Conservation (phyloP, 2,888 invertebrate genomes). For the Quadroppia sp. region DNA sequence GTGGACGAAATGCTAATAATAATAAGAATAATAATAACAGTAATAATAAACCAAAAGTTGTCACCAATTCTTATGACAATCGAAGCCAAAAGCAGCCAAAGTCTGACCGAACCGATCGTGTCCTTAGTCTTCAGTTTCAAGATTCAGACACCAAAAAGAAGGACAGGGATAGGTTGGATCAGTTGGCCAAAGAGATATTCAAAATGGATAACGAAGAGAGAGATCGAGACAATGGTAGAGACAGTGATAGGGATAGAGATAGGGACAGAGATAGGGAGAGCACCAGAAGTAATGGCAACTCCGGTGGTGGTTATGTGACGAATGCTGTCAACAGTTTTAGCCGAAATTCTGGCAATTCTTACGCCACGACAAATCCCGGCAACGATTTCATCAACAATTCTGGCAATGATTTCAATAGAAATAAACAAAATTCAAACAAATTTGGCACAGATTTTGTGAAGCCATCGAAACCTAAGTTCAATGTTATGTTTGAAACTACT, state of each 20-base stretch:
- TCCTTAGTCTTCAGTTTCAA: neutral
- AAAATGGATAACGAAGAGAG: neutral
- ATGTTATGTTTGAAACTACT: neutral
- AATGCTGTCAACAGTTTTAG: conserved; percentile 14
- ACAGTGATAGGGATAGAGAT: neutral
- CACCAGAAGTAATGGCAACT: neutral
- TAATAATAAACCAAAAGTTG: conserved; percentile 24
- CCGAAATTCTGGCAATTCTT: neutral
- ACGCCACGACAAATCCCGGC: neutral
- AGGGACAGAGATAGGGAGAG: neutral
- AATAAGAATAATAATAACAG: conserved; percentile 15
- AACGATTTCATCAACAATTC: neutral
- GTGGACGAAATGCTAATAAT: conserved; percentile 4
- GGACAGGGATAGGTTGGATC: conserved; percentile 3
- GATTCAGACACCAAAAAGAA: neutral
- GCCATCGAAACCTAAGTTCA: conserved; percentile 18
- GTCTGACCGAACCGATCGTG: neutral
- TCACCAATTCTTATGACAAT: neutral
- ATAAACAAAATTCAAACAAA: conserved; percentile 5
- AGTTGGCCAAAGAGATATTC: conserved; percentile 27
- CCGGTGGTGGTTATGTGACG: neutral
- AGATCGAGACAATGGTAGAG: neutral
- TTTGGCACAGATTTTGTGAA: neutral
- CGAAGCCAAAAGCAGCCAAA: conserved; percentile 15
- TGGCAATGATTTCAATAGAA: neutral